Conservation (phyloP, 2,113 vertebrate genomes). For the Sturnira hondurensis region DNA sequence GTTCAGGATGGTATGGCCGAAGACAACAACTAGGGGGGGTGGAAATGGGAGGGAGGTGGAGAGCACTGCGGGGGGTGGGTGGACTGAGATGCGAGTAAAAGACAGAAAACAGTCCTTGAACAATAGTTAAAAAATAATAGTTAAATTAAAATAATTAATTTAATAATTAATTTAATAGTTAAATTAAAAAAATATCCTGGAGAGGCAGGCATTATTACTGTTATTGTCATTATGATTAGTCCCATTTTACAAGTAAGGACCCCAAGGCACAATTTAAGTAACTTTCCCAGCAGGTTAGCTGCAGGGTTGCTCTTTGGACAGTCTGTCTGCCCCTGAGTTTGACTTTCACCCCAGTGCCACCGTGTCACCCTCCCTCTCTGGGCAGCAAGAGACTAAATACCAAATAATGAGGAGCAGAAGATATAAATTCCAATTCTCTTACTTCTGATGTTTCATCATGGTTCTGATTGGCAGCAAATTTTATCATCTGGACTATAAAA, state of each 20-base stretch:
- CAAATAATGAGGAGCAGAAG: background rate
- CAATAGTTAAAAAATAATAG: too few species aligned
- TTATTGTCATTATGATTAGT: background rate
- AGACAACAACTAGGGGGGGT: too few species aligned
- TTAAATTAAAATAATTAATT: too few species aligned
- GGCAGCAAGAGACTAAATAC: background rate
- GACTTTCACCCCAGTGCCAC: background rate
- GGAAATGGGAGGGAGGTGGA: too few species aligned
- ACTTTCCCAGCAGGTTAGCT: background rate
- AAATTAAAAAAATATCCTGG: background rate
- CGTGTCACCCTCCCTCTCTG: background rate
- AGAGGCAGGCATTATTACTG: background rate
- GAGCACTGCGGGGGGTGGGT: too few species aligned
- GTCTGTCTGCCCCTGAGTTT: background rate
- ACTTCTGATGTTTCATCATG: background rate
- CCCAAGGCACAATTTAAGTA: background rate
- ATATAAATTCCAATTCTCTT: background rate
- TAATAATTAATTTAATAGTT: too few species aligned
- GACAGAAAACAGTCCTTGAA: too few species aligned
- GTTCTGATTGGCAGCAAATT: background rate
- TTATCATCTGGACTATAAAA: background rate
- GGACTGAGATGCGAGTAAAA: too few species aligned
- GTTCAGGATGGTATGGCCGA: too few species aligned
- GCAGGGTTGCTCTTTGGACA: background rate
- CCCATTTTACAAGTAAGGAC: background rate